A percentile compares a stretch with the other conserved stretches of the same genome.
These are phyloP conservation scores for Himalopsyche kuldschensis DNA, from an alignment of 2,888 invertebrate genomes.

Conservation along the genomic window DNA sequence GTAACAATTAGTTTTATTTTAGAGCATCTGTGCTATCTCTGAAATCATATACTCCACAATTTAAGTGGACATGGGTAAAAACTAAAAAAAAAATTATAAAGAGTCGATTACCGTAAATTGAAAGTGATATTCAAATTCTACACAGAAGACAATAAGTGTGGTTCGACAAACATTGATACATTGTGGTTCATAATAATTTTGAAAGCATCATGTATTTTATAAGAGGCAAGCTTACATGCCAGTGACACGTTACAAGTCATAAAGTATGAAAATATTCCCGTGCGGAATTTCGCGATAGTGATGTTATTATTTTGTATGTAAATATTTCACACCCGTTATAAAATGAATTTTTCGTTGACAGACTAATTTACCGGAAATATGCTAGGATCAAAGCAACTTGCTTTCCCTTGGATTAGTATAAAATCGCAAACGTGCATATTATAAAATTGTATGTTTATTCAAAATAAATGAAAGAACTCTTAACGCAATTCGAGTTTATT, in stretches of 20 bases:
- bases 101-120: no score
- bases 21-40: no score
- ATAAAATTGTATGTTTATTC: background rate
- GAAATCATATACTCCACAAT: no score
- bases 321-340: background rate
- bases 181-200: background rate
- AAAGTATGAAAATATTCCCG: background rate
- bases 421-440: background rate
- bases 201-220: background rate
- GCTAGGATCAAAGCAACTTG: background rate
- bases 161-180: no score
- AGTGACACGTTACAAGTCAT: background rate
- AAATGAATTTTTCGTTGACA: background rate
- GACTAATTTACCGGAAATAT: background rate
- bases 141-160: no score
- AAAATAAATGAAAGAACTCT: no score
- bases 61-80: no score
- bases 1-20: no score
- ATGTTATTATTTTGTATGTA: background rate
- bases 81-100: no score
- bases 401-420: background rate
- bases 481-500: no score
- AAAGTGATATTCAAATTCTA: no score
- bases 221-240: background rate
- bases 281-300: background rate